phyloP scores from a whole-genome alignment of 2,113 vertebrate species.

The Xiphophorus couchianus region DNA sequence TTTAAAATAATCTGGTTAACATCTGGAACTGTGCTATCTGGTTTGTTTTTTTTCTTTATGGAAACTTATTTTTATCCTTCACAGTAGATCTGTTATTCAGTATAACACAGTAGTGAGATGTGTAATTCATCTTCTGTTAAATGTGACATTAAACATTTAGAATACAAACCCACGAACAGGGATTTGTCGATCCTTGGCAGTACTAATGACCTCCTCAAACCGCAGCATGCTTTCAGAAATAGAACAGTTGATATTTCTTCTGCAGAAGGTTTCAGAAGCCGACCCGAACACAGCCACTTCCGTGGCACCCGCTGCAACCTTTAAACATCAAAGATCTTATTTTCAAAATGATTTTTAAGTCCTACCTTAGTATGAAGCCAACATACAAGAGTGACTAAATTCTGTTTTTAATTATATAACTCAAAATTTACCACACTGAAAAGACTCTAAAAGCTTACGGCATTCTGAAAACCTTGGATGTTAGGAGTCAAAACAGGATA shows the following conservation, averaged over 20 bases:
- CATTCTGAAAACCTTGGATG: slow-evolving; percentile 90
- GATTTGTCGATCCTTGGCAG: slow-evolving; percentile 85
- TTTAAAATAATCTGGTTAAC: background rate
- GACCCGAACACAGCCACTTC: slow-evolving; percentile 95
- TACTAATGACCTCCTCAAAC: slow-evolving; percentile 87
- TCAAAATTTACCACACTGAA: slow-evolving; percentile 26
- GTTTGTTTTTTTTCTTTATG: background rate
- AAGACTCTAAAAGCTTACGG: slow-evolving; percentile 82
- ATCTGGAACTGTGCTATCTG: background rate
- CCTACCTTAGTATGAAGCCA: slow-evolving; percentile 21
- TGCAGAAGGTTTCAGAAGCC: slow-evolving; percentile 91
- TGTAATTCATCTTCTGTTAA: slow-evolving; percentile 20
- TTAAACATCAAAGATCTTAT: slow-evolving; percentile 44
- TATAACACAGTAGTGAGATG: slow-evolving; percentile 1
- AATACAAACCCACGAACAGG: slow-evolving; percentile 89
- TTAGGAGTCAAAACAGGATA: slow-evolving; percentile 95
- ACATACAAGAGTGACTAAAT: slow-evolving; percentile 19
- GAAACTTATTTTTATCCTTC: background rate
- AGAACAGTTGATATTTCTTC: slow-evolving; percentile 93
- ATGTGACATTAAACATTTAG: slow-evolving; percentile 12
- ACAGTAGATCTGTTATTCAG: background rate
- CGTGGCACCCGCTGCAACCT: slow-evolving; percentile 91
- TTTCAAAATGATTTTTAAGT: slow-evolving; percentile 23
- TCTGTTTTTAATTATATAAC: background rate
- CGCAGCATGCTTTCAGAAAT: slow-evolving; percentile 92